Evolutionary conservation across 2,888 invertebrate genomes (phyloP), one percentile per base, ranked within the genome.

Genomic region (Lithosia quadra): DNA sequence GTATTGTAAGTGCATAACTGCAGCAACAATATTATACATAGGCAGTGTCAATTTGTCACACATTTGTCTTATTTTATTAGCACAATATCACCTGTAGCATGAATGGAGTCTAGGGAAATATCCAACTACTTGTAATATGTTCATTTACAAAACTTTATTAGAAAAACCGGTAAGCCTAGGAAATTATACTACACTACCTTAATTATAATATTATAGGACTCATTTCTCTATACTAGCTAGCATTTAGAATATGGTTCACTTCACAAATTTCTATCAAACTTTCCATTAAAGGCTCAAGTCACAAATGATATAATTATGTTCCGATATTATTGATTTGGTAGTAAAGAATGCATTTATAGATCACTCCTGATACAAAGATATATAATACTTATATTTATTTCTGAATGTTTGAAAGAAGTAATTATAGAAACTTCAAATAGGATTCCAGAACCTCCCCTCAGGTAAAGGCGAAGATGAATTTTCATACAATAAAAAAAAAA

Each of bases 181-280:
- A 39, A 36, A 55, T 39, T 62, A 67, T 18, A 34, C 43, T 63
- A 63, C 11, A 10, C 39, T 67, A 63, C n/a, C 56, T 43, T 28
- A 56, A 56, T 28, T 60, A 36, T 55, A 62, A 61, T 34, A 39
- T 43, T 67, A 34, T 67, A 67, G 67, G 67, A 67, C 57, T 67
- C 67, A 57, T 57, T 67, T 67, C n/a, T 57, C 43, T 67, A 62
- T 67, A 43, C 43, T 33, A 56, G 28, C 34, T 67, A 61, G 22
- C n/a, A 33, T 62, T 67, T 62, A 67, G 67, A 67, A 61, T 62
- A 67, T 53, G 33, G n/a, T 11, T 24, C 18, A 13, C 39, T 49
- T 63, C n/a, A 33, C 21, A 55, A 33, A 43, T 63, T 28, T 49
- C n/a, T 49, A 33, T 39, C 28, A 43, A 53, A 24, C 33, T 34